A percentile compares a stretch with the other conserved stretches of the same genome.
These are phyloP conservation scores for Sarcoramphus papa DNA, from an alignment of 2,797 vertebrate species.

Conservation along the genomic window DNA sequence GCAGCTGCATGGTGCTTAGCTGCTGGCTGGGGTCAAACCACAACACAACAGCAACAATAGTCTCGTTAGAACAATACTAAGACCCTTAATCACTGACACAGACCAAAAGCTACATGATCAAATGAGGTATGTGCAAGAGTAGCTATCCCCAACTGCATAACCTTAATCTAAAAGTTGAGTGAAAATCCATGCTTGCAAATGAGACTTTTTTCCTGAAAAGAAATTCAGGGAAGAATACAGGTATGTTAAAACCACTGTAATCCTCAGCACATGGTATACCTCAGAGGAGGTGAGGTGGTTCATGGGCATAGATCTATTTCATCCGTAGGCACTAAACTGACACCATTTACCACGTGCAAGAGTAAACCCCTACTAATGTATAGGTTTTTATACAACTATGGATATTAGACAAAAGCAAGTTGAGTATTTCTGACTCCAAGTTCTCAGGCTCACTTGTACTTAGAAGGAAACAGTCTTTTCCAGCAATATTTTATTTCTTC, in stretches of 20 bases:
- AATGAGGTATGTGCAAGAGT: fast-evolving
- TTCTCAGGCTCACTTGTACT: neutral
- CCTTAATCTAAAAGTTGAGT: neutral
- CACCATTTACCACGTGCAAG: neutral
- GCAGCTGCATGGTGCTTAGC: too few relatives aligned
- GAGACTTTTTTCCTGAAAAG: neutral
- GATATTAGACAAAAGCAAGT: fast-evolving
- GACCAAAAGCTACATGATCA: neutral
- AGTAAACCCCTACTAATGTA: fast-evolving
- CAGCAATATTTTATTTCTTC: neutral
- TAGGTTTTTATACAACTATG: fast-evolving
- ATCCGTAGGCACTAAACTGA: neutral
- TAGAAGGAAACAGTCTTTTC: fast-evolving
- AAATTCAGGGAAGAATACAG: neutral
- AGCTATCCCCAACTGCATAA: neutral
- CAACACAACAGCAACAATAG: neutral
- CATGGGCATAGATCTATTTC: neutral
- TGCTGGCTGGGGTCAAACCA: too few relatives aligned
- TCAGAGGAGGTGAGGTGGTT: neutral
- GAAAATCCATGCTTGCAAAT: neutral
- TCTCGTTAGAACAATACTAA: neutral
- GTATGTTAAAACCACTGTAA: neutral
- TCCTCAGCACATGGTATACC: neutral
- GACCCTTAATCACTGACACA: neutral
- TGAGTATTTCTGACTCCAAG: neutral